phyloP scores from a whole-genome alignment of 2,113 vertebrate species.

The Balaeniceps rex region DNA sequence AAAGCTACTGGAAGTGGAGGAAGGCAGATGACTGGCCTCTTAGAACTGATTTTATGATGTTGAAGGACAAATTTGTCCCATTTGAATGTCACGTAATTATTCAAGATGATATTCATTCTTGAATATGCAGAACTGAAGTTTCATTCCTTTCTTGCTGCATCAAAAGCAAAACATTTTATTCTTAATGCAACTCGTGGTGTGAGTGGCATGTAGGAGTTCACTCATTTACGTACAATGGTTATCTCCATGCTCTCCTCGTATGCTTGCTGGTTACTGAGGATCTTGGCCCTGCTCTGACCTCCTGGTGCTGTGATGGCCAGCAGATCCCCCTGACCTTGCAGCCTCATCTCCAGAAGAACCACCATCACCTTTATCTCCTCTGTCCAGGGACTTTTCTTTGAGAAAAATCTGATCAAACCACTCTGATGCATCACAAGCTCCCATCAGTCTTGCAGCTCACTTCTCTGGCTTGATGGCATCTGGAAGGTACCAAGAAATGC shows the following conservation, averaged over 20 bases:
- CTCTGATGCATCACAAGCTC: neutral
- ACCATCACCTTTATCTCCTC: neutral
- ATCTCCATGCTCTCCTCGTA: neutral
- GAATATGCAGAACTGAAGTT: neutral
- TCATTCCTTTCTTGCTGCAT: neutral
- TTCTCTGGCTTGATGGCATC: neutral
- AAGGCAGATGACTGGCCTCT: neutral
- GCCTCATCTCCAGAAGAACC: neutral
- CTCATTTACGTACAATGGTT: neutral
- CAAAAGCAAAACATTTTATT: neutral
- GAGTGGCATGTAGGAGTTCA: neutral
- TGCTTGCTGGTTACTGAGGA: neutral
- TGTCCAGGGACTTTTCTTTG: neutral
- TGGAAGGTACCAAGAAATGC: neutral
- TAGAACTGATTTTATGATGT: neutral
- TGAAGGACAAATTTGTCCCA: neutral
- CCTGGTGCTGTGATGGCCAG: rapidly evolving
- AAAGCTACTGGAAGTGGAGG: neutral
- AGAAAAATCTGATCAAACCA: neutral
- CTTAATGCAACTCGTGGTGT: neutral
- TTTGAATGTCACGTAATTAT: neutral
- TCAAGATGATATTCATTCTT: neutral
- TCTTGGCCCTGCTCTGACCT: neutral
- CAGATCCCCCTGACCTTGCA: neutral
- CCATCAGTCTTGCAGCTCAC: neutral